Base-by-base conservation (phyloP, 2,113 vertebrate genomes). In the Catharus fuscescens region DNA sequence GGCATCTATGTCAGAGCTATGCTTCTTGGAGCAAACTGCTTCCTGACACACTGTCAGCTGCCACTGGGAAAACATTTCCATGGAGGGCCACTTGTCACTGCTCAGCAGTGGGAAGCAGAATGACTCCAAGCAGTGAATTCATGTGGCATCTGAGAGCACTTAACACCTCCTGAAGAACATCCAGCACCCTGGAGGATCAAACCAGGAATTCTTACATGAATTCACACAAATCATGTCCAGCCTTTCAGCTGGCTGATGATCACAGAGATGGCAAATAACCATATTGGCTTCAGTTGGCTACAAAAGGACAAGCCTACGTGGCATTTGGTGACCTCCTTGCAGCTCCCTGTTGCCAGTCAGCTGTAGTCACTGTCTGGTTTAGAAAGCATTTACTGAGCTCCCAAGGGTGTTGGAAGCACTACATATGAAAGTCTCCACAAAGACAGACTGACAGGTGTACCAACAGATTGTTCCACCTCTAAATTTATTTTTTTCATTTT, bases 161-260 rank as follows among this genome's bases (percentile, higher is more conserved):
- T 88, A 92, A 74, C 93, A 72, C 85, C 62, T 91, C 89, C 71
- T 48, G 44, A 85, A 65, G 62, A 59, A 44, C 80, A 82, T 34
- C 47, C 84, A 94, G 71, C 54, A 60, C 42, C 42, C 67, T 32
- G 31, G 77, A 80, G 44, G 71, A 91, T 85, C 90, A 85, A 93
- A 56, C 70, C 5, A 7, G 64, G 78, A 90, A 80, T 70, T 94
- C 73, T 84, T 82, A 70, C 50, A 32, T 72, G 54, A 76, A 82
- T 85, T 69, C 57, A 50, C 79, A 47, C 59, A 62, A 77, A 69
- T 71, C 11, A 44, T 74, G 91, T 80, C 78, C 81, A 95, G 74
- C 47, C 42, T 70, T 42, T 85, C 59, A 44, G 62, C 47, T 91
- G 88, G 76, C 79, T 90, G 29, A 56, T 72, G 81, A 93, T 90